phyloP scores from a whole-genome alignment of 2,113 vertebrate species.

The Electrona antarctica region DNA sequence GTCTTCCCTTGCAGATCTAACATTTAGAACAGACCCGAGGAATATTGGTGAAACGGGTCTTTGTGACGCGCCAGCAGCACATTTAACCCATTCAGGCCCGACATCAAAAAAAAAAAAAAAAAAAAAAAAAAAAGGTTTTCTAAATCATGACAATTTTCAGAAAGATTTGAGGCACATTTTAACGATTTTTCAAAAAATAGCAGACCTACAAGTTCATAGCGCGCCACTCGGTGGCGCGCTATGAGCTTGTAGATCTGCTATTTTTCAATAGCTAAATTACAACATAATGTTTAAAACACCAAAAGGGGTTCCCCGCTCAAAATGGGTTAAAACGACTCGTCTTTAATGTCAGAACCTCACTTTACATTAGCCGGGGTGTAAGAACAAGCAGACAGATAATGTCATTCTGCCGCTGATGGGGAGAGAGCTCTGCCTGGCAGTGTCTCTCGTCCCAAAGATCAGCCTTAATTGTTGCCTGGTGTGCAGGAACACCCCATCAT shows the following conservation, averaged over 20 bases:
- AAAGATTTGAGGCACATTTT: too few species aligned
- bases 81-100: too few species aligned
- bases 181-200: too few species aligned
- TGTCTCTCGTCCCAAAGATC: slow-evolving; percentile 74
- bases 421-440: slow-evolving; percentile 51
- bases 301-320: too few species aligned
- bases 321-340: slow-evolving; percentile 63
- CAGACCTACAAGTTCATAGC: too few species aligned
- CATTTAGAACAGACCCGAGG: slow-evolving; percentile 59
- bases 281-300: too few species aligned
- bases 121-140: too few species aligned
- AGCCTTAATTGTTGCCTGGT: slow-evolving; percentile 71
- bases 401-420: slow-evolving; percentile 71
- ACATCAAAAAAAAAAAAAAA: too few species aligned
- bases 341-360: slow-evolving; percentile 77
- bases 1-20: slow-evolving; percentile 38
- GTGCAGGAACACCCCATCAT: slow-evolving; percentile 55
- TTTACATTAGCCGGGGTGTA: slow-evolving; percentile 72
- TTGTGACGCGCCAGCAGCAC: slow-evolving; percentile 37
- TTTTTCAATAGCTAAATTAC: too few species aligned
- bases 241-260: too few species aligned
- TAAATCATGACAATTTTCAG: too few species aligned
- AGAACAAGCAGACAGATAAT: slow-evolving; percentile 72
- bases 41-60: slow-evolving; percentile 51
- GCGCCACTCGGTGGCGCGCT: too few species aligned